Percentiles rank a stretch among this genome's conserved stretches.
Evolutionary conservation across 2,888 invertebrate species (phyloP).

Genomic region (Coenonympha arcania): DNA sequence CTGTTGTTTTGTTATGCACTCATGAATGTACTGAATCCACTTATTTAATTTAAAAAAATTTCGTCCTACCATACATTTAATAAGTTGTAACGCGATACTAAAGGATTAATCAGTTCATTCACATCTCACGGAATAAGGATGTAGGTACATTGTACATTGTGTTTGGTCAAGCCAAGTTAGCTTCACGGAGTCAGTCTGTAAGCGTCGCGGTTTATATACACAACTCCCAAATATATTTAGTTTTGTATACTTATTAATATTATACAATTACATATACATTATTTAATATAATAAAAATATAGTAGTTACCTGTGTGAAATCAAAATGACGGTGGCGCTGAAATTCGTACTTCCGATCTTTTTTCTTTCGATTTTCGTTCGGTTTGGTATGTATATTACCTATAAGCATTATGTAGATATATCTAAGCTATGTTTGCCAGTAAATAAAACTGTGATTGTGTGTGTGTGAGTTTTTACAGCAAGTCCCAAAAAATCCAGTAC

Average conservation of each 20-base stretch:
- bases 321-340: slow-evolving; percentile 18
- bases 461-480: no score
- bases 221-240: slow-evolving; percentile 3
- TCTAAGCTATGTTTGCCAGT: no score
- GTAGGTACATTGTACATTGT: no score
- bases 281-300: background rate
- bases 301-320: background rate
- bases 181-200: slow-evolving; percentile 14
- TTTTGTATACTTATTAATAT: no score
- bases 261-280: no score
- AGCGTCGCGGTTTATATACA: slow-evolving; percentile 10
- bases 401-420: no score
- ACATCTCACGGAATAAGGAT: slow-evolving; percentile 32
- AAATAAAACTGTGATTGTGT: no score
- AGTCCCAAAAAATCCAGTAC: no score
- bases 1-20: no score
- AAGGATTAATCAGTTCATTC: slow-evolving; percentile 22
- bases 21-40: background rate
- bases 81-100: background rate
- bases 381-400: slow-evolving; percentile 24
- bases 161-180: slow-evolving; percentile 18
- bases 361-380: slow-evolving; percentile 16
- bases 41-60: background rate
- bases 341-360: slow-evolving; percentile 14
- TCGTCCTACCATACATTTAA: background rate